A percentile compares a stretch with the other conserved stretches of the same genome.
phyloP scores from a whole-genome alignment of 2,888 invertebrate genomes.

The Lycia hirtaria region DNA sequence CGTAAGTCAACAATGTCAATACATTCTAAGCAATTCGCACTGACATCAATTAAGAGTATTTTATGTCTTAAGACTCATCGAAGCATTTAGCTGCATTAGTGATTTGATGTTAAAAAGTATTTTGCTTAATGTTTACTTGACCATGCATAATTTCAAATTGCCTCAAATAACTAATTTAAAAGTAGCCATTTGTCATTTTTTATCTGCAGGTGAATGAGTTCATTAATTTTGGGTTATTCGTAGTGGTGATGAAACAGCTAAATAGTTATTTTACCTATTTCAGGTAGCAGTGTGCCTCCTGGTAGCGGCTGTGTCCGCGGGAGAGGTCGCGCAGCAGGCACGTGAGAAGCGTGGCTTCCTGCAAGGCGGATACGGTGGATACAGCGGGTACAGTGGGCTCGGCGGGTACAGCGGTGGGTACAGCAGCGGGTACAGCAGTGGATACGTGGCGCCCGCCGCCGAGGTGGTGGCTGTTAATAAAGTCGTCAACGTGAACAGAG shows the following conservation, averaged over 20 bases:
- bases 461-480: constrained; percentile 38
- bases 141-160: no score
- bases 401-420: constrained; percentile 31
- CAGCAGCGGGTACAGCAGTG: constrained; percentile 15
- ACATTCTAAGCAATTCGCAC: no score
- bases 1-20: constrained; percentile 12
- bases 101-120: no score
- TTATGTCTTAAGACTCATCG: no score
- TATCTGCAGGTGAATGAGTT: no score
- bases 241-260: no score
- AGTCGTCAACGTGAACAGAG: constrained; percentile 41
- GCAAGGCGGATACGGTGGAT: constrained; percentile 29
- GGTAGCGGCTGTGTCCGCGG: constrained; percentile 38
- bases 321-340: constrained; percentile 39
- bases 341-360: constrained; percentile 34
- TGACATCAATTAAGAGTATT: no score
- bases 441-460: constrained; percentile 30
- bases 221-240: no score
- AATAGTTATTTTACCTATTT: not conserved
- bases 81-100: no score
- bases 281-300: constrained; percentile 45
- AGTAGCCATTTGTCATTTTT: no score
- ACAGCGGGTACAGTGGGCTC: constrained; percentile 36
- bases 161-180: no score
- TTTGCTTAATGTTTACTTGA: no score